These are phyloP conservation scores for Dicranocentrus wangi DNA, from an alignment of 2,888 invertebrate species.

Conservation along the genomic window DNA sequence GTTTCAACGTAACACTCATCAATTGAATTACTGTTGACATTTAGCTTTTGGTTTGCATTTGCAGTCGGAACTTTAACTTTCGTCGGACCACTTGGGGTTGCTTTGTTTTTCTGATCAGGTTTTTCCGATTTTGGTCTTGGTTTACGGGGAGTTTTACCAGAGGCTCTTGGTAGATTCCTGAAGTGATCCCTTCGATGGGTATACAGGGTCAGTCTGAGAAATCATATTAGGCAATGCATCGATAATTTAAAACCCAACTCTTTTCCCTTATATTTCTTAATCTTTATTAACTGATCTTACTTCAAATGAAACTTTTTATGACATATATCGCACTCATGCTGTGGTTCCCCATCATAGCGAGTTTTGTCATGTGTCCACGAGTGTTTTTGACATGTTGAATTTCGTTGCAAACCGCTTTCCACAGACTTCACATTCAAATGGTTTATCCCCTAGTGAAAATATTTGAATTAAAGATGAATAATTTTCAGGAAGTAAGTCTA, in stretches of 20 bases:
- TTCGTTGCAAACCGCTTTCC: background rate
- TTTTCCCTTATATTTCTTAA: no score
- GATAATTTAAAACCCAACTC: no score
- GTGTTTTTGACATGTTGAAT: constrained; percentile 14
- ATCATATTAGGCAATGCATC: no score
- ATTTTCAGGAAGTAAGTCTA: background rate
- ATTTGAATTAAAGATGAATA: background rate
- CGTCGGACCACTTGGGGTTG: no score
- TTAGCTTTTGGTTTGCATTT: constrained; percentile 7
- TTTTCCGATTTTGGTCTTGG: background rate
- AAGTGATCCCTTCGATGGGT: constrained; percentile 2
- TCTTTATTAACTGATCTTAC: no score
- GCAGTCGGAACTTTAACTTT: no score
- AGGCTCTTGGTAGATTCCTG: background rate
- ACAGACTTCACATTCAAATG: background rate
- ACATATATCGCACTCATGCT: constrained; percentile 31
- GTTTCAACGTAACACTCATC: background rate
- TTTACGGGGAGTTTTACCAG: background rate
- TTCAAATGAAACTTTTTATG: constrained; percentile 17
- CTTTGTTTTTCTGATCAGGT: background rate
- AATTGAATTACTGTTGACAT: background rate
- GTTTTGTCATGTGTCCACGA: background rate
- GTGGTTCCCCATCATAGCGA: constrained; percentile 24
- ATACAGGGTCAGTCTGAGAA: background rate
- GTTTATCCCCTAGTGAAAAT: background rate